These are phyloP conservation scores for Brotula barbata DNA, from an alignment of 2,797 vertebrate species.

Conservation along the genomic window DNA sequence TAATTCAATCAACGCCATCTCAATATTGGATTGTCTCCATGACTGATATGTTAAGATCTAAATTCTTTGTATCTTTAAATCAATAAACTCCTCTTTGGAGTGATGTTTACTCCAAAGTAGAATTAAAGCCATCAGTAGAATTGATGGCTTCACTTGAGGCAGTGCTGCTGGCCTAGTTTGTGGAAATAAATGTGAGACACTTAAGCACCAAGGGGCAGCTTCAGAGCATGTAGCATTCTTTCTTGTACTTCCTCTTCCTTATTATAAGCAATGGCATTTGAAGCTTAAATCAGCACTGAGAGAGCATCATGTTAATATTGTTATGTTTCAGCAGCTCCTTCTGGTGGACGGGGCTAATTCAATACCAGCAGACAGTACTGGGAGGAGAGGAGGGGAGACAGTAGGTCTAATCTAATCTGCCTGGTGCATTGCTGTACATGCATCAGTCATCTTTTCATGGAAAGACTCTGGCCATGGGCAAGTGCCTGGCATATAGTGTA, in stretches of 20 bases:
- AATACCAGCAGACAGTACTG: slow-evolving; percentile 66
- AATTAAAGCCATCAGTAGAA: slow-evolving; percentile 35
- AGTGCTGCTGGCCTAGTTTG: slow-evolving; percentile 28
- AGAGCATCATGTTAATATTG: slow-evolving; percentile 74
- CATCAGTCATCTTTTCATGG: slow-evolving; percentile 60
- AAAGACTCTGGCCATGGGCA: slow-evolving; percentile 24
- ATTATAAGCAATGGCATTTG: slow-evolving; percentile 66
- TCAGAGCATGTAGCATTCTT: slow-evolving; percentile 39
- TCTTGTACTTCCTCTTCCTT: slow-evolving; percentile 74
- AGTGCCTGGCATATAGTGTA: slow-evolving; percentile 13
- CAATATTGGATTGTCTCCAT: slow-evolving; percentile 53
- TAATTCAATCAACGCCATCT: slow-evolving; percentile 50
- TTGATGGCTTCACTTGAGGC: slow-evolving; percentile 42
- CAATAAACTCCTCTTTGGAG: slow-evolving; percentile 44
- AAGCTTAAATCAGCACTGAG: slow-evolving; percentile 64
- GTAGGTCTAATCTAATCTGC: slow-evolving; percentile 68
- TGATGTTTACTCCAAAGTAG: slow-evolving; percentile 37
- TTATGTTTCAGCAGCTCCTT: slow-evolving; percentile 70
- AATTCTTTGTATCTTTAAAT: slow-evolving; percentile 54
- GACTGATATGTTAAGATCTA: slow-evolving; percentile 50
- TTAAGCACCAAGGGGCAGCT: slow-evolving; percentile 35
- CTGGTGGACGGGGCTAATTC: slow-evolving; percentile 69
- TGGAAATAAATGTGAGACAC: slow-evolving; percentile 56
- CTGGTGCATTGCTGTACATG: slow-evolving; percentile 68
- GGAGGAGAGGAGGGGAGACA: slow-evolving; percentile 46